Evolutionary conservation across 2,797 vertebrate genomes (phyloP).

Genomic region (Botia kubotai): DNA sequence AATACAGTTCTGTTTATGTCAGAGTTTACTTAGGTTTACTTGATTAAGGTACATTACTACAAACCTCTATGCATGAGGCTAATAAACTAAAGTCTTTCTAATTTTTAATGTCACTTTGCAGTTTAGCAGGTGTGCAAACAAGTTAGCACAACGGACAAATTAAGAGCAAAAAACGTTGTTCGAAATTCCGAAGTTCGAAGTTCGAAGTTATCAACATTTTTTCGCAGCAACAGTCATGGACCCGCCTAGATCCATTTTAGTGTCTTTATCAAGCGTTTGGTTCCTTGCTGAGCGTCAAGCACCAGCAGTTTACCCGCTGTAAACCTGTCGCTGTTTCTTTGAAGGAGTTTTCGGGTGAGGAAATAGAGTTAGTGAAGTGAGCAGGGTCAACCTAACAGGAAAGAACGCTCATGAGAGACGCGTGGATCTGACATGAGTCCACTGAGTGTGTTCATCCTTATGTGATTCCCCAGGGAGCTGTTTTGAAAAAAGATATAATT

Average conservation of each 20-base stretch:
- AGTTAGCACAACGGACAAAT: not conserved
- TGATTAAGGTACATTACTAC: not conserved
- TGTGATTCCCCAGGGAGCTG: slow-evolving; percentile 23
- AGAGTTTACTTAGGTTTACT: slow-evolving; percentile 21
- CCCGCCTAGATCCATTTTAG: not conserved
- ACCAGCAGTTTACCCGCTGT: slow-evolving; percentile 69
- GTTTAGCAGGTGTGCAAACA: too few species aligned
- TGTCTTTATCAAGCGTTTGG: slow-evolving; percentile 12
- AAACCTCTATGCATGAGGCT: not conserved
- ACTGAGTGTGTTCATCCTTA: slow-evolving; percentile 53
- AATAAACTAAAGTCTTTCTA: too few species aligned
- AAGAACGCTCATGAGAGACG: slow-evolving; percentile 60
- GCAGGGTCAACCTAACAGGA: slow-evolving; percentile 77
- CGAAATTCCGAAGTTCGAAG: too few species aligned
- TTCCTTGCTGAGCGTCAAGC: not conserved
- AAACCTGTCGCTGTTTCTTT: slow-evolving; percentile 75
- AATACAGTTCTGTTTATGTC: slow-evolving; percentile 2
- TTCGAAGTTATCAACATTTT: not conserved
- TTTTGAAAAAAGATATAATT: not conserved
- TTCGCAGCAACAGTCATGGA: not conserved
- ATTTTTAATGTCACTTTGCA: not conserved
- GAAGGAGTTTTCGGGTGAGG: slow-evolving; percentile 64
- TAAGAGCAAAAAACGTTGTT: too few species aligned
- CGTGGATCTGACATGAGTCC: slow-evolving; percentile 60
- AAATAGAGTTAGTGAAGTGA: slow-evolving; percentile 84